A percentile compares a stretch with the other conserved stretches of the same genome.
Evolutionary conservation across 2,888 invertebrate genomes (phyloP).

Genomic region (Caenorhabditis sp.): DNA sequence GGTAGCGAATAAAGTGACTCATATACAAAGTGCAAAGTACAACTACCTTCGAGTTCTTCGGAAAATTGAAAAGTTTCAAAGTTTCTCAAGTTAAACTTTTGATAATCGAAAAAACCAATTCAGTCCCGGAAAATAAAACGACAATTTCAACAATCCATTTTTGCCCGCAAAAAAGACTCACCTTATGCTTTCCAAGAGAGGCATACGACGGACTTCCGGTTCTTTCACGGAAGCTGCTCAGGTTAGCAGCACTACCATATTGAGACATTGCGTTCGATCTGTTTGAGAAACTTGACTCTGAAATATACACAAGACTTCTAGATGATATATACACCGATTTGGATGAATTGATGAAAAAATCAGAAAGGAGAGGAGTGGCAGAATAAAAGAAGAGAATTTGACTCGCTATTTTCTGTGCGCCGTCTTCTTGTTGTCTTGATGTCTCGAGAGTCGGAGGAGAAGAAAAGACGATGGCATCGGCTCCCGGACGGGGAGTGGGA

Average conservation of each 20-base stretch:
- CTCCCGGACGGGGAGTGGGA: slow-evolving; percentile 50
- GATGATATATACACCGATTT: neutral
- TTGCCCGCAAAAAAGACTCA: slow-evolving; percentile 55
- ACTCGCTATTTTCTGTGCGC: slow-evolving; percentile 43
- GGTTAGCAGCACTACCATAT: slow-evolving; percentile 77
- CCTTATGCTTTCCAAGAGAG: slow-evolving; percentile 74
- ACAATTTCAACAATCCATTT: too few relatives aligned
- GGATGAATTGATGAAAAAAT: slow-evolving; percentile 31
- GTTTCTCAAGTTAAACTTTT: neutral
- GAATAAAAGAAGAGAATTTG: slow-evolving; percentile 33
- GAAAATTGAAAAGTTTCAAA: neutral
- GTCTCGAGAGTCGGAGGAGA: slow-evolving; percentile 36
- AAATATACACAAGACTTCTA: neutral
- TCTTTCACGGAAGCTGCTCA: slow-evolving; percentile 69
- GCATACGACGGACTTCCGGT: slow-evolving; percentile 78
- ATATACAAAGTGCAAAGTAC: neutral
- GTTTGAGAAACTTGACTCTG: slow-evolving; percentile 26
- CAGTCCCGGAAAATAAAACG: too few relatives aligned
- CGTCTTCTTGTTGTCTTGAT: slow-evolving; percentile 29
- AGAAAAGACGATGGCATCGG: slow-evolving; percentile 53
- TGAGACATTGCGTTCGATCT: slow-evolving; percentile 66
- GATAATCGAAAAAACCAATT: too few relatives aligned
- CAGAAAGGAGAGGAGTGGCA: neutral
- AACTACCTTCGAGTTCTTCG: neutral
- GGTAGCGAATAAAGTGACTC: neutral